Evolutionary conservation across 2,888 invertebrate species (phyloP).

Genomic region (Andrena bucephala): DNA sequence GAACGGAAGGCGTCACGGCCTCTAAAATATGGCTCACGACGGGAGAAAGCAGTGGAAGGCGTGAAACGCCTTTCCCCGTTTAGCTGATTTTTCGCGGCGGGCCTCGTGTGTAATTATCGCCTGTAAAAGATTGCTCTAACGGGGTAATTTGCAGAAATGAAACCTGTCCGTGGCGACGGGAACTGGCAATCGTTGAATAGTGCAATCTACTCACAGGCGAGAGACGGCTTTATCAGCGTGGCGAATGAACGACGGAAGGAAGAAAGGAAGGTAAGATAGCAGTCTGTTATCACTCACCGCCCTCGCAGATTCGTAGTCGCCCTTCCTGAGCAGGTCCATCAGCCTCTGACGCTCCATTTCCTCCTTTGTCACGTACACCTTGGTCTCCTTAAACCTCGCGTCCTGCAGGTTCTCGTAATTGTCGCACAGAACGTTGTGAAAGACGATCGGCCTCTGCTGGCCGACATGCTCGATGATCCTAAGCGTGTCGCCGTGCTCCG

Average conservation of each 20-base stretch:
- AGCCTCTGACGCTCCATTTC: conserved; percentile 79
- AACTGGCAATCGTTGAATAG: not conserved
- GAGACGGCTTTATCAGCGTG: not conserved
- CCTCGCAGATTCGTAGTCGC: conserved; percentile 77
- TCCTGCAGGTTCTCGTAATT: conserved; percentile 75
- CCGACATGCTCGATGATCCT: conserved; percentile 60
- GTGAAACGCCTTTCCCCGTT: not conserved
- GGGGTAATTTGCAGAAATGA: not conserved
- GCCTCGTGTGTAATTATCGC: not conserved
- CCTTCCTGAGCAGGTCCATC: conserved; percentile 76
- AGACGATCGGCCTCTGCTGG: conserved; percentile 72
- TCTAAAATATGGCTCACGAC: conserved; percentile 2
- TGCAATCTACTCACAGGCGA: not conserved
- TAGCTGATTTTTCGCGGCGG: not conserved
- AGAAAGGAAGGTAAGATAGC: not conserved
- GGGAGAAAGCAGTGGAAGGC: conserved; percentile 10
- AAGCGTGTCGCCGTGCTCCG: conserved; percentile 52
- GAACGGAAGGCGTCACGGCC: not conserved
- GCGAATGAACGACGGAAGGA: not conserved
- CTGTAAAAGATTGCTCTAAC: not conserved
- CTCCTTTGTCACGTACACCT: conserved; percentile 79
- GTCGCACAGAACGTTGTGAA: conserved; percentile 77
- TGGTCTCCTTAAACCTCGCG: conserved; percentile 65
- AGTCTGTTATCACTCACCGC: conserved; percentile 73
- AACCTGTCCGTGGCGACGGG: not conserved